Evolutionary conservation across 2,797 vertebrate species (phyloP), one percentile per base, ranked within the genome.

Genomic region (Tauraco hartlaubi): DNA sequence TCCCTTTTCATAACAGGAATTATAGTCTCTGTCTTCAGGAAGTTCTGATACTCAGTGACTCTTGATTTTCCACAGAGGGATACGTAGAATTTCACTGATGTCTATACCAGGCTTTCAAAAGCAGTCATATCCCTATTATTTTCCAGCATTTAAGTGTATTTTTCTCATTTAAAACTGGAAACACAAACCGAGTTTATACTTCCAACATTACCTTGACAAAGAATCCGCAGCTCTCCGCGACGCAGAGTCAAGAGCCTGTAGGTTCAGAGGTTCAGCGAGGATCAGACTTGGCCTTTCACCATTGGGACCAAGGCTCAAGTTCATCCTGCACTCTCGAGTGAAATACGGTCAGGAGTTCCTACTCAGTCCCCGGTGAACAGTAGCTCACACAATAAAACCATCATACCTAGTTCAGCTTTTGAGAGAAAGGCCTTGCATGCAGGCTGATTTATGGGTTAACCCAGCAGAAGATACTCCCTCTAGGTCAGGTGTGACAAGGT

Each of bases 351-450:
- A 83, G 93, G 90, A 88, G 80, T 84, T 96, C 88, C 93, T 96
- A 18, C 92, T 96, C 79, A 9, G 90, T 96, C 97, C 94, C 94
- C 1, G 1, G 93, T 83, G 95, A 95, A 92, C 97, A 96, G 96
- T 97, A 96, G 96, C 94, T 97, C 96, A 91, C 80, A 85, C 90
- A 96, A 95, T 96, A 97, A 97, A 97, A 93, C 96, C 62, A 96
- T 98, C 93, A 96, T 96, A 92, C 94, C 93, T 96, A 96, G 96
- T 97, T 96, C 92, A 96, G 87, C 76, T 83, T 96, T 92, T 49
- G 87, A 95, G 87, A 88, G 86, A 94, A 88, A 75, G 83, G 79
- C 62, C 58, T 86, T 94, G 86, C 49, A 12, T 90, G 88, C 76
- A 64, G 91, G 71, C 88, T 95, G 97, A 97, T 95, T 96, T 96